phyloP scores from a whole-genome alignment of 2,113 vertebrate species.

The Dolichallabes microphthalmus region DNA sequence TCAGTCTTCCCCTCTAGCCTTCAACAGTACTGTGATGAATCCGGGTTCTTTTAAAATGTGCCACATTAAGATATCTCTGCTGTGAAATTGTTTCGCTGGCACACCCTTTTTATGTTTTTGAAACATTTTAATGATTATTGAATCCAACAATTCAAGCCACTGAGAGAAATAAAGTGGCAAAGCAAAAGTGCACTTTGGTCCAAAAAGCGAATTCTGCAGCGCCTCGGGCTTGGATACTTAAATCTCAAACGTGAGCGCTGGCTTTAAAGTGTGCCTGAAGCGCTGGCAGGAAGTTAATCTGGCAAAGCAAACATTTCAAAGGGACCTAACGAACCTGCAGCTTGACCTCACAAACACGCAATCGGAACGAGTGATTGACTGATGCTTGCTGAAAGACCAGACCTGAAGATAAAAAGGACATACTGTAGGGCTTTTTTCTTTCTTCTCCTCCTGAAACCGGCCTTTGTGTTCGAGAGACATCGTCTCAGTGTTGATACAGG shows the following conservation, averaged over 20 bases:
- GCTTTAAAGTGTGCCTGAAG: not conserved
- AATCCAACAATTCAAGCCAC: not conserved
- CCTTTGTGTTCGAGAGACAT: constrained; percentile 32
- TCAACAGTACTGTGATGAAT: constrained; percentile 13
- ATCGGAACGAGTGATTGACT: not conserved
- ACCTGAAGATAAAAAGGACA: constrained; percentile 22
- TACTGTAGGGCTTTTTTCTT: not conserved
- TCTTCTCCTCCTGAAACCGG: constrained; percentile 16
- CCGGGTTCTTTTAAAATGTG: not conserved
- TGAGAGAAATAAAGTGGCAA: not conserved
- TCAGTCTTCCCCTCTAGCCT: not conserved
- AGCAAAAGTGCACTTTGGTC: too few species aligned
- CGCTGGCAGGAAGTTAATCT: not conserved
- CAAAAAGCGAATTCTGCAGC: not conserved
- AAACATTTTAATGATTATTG: not conserved
- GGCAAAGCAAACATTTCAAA: not conserved
- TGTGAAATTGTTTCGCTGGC: constrained; percentile 1
- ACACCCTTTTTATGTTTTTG: not conserved
- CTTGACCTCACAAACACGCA: constrained; percentile 2
- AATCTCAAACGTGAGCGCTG: not conserved
- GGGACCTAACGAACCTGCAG: constrained; percentile 7
- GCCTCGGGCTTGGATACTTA: not conserved
- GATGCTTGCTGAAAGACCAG: not conserved
- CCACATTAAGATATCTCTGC: not conserved
- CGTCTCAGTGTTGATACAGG: constrained; percentile 12